Evolutionary conservation across 2,113 vertebrate species (phyloP), one percentile per base, ranked within the genome.

Genomic region (Capreolus pygargus): DNA sequence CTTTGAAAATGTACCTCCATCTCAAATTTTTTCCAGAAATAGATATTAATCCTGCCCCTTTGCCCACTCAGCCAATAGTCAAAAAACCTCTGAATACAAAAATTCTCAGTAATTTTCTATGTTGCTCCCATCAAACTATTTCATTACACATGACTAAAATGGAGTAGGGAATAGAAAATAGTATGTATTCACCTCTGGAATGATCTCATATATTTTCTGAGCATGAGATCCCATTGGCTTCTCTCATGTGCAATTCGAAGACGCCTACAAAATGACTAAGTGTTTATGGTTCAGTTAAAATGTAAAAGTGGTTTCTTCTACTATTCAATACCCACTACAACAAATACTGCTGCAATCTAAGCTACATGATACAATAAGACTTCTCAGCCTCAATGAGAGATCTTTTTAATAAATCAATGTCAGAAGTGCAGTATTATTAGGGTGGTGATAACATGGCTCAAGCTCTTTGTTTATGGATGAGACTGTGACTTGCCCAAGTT

Each of bases 1-100:
- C 86, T 78, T 86, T 97, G 91, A 95, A 98, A 98, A 96, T 96
- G 78, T 84, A 94, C 83, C 93, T 97, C 86, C 14, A 28, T 95
- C 84, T 97, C 96, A 95, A 50, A 54, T 11, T 87, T 94, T 74
- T 28, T 36, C 47, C 91, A 97, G 95, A 96, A 97, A 97, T 57
- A 95, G 97, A 94, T 96, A 97, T 95, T 96, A 97, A 98, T 97
- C 83, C 81, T 97, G 91, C 52, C 83, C 97, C 95, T 95, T 94
- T 88, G 94, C 78, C 91, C 88, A 96, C 36, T 97, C 95, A 76
- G 70, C 86, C 97, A 93, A 89, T 74, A 92, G 97, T 90, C 94
- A 94, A 96, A 97, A 86, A 96, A 82, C 76, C 81, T 86, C 60
- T 70, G 78, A 96, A 97, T 94, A 97, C 60, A 98, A 97, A 98